Evolutionary conservation across 1,140 invertebrate species (phyloP).

Genomic region (Drosophila auraria): DNA sequence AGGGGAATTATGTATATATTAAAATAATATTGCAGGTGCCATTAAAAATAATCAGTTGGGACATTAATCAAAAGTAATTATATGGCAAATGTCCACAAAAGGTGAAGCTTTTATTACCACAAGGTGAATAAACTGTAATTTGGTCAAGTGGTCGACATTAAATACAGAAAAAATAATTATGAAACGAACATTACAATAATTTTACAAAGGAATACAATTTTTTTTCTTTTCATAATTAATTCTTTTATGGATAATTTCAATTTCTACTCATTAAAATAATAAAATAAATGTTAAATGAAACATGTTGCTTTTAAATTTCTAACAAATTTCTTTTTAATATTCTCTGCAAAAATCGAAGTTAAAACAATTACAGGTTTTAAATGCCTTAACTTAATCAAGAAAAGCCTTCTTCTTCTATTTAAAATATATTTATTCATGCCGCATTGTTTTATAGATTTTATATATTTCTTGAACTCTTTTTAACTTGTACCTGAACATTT

Average conservation of each 20-base stretch:
- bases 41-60: constrained; percentile 19
- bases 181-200: not conserved
- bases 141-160: constrained; percentile 8
- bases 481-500: not conserved
- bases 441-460: not conserved
- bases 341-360: too few species aligned
- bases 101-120: constrained; percentile 13
- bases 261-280: too few species aligned
- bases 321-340: too few species aligned
- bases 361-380: too few species aligned
- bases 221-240: not conserved
- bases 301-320: too few species aligned
- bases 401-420: not conserved
- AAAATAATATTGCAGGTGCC: constrained; percentile 12
- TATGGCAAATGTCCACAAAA: constrained; percentile 12
- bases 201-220: not conserved
- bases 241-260: too few species aligned
- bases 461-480: not conserved
- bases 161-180: not conserved
- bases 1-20: not conserved
- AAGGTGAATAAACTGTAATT: constrained; percentile 19
- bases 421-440: not conserved
- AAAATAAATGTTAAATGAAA: too few species aligned
- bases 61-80: constrained; percentile 20
- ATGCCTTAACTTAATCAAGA: too few species aligned